A percentile compares a stretch with the other conserved stretches of the same genome.
phyloP scores from a whole-genome alignment of 1,140 invertebrate genomes.

The Drosophila pallidifrons region DNA sequence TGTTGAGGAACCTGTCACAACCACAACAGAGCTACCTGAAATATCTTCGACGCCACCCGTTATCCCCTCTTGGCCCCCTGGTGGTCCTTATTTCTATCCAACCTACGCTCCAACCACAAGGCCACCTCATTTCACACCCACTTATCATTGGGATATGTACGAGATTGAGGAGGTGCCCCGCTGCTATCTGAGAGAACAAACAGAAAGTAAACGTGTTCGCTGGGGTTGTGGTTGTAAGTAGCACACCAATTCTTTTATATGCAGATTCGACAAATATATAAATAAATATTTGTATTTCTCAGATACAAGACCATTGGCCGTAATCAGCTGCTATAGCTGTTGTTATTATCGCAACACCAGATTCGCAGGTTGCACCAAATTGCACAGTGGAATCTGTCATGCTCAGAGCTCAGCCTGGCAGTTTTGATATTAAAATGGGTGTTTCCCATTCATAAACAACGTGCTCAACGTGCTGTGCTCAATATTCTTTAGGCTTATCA shows the following conservation, averaged over 20 bases:
- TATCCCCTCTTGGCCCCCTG: background rate
- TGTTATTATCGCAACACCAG: conserved; percentile 46
- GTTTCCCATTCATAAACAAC: background rate
- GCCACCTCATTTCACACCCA: conserved; percentile 13
- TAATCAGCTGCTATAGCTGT: conserved; percentile 62
- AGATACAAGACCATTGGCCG: conserved; percentile 29
- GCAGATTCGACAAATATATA: background rate
- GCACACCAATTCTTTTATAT: background rate
- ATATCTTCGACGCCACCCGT: background rate
- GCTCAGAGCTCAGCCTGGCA: background rate
- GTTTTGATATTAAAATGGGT: conserved; percentile 3
- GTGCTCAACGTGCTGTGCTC: too few relatives aligned
- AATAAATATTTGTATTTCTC: background rate
- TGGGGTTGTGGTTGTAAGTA: conserved; percentile 41
- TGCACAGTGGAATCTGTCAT: conserved; percentile 47
- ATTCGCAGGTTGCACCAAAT: conserved; percentile 61
- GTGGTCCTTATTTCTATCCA: conserved; percentile 8
- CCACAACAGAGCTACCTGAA: background rate
- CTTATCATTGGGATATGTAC: conserved; percentile 23
- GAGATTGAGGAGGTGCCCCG: background rate
- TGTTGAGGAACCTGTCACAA: conserved; percentile 1
- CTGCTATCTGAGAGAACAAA: conserved; percentile 54
- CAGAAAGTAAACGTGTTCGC: too few relatives aligned
- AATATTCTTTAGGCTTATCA: background rate
- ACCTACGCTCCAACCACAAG: conserved; percentile 12